Evolutionary conservation across 2,888 invertebrate genomes (phyloP), one percentile per base, ranked within the genome.

Genomic region (Meganola albula): DNA sequence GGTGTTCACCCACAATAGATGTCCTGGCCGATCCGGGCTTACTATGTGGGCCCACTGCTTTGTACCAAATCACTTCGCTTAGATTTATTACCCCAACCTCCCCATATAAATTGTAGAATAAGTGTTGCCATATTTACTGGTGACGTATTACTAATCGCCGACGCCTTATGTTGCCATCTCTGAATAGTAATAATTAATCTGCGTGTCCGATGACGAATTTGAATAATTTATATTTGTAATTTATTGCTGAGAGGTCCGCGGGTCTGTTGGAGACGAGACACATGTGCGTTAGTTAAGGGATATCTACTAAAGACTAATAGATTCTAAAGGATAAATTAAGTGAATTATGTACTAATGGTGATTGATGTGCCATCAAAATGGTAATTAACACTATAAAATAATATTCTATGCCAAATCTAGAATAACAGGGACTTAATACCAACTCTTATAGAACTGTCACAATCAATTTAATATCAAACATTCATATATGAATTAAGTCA

Each of bases 51-150:
- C 77, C 73, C 66, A 79, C 73, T 83, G 78, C 83, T 83, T 85
- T 83, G 82, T 83, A 82, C 73, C 71, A 76, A 84, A 83, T 85
- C 84, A 84, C 83, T 83, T 76, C 69, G 63, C 53, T 56, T 68
- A 79, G 78, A 85, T 85, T 85, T 85, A 85, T 85, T 74, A 64
- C 77, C 56, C 38, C 68, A 53, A 2, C 20, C 20, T 2, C 4
- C 3, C 70, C 50, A 63, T 68, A 84, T 82, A 83, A 84, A 84
- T 85, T 70, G 74, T 72, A 64, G 69, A 83, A 82, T 80, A 82
- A 84, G 82, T 84, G 82, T 83, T 80, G 74, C 80, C 82, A 84
- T 84, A 84, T 84, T 85, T 84, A 83, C 78, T 60, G 71, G 79
- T 82, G 84, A 83, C 80, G 78, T 80, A 68, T 79, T 72, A 76